Conservation (phyloP, 2,888 invertebrate species). For the Hirtodrosophila histrioides region DNA sequence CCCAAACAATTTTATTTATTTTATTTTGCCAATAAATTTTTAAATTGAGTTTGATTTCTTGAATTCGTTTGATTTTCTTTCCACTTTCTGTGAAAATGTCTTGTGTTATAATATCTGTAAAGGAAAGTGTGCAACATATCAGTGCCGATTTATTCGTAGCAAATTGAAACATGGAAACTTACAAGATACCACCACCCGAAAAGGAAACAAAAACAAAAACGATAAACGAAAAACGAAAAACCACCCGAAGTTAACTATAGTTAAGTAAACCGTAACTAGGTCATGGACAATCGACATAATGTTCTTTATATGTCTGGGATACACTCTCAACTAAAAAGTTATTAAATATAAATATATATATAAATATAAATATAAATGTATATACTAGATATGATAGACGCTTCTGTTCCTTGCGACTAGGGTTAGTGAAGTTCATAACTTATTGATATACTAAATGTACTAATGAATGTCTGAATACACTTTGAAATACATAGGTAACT, state of each 20-base stretch:
- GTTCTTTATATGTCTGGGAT: conserved; percentile 35
- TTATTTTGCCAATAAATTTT: conserved; percentile 74
- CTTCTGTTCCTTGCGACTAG: conserved; percentile 76
- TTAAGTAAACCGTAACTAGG: conserved; percentile 65
- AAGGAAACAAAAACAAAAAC: too few relatives aligned
- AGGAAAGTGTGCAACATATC: conserved; percentile 46
- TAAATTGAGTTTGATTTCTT: conserved; percentile 32
- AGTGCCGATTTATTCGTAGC: conserved; percentile 48
- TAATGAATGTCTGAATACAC: conserved; percentile 19
- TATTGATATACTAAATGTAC: not conserved
- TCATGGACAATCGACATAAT: conserved; percentile 71
- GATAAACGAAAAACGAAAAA: conserved; percentile 50
- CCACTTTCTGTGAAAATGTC: conserved; percentile 3
- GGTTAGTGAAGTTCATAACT: conserved; percentile 63
- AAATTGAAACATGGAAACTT: conserved; percentile 63
- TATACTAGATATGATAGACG: conserved; percentile 43
- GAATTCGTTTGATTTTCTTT: conserved; percentile 30
- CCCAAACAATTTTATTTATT: conserved; percentile 64
- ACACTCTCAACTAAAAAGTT: conserved; percentile 13
- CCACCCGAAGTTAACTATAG: conserved; percentile 69
- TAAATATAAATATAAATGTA: conserved; percentile 6
- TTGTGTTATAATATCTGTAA: conserved; percentile 12
- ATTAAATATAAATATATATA: conserved; percentile 14
- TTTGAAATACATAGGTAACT: conserved; percentile 45
- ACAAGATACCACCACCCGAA: conserved; percentile 67